Evolutionary conservation across 1,140 invertebrate species (phyloP).

Genomic region (Calephelis nemesis): DNA sequence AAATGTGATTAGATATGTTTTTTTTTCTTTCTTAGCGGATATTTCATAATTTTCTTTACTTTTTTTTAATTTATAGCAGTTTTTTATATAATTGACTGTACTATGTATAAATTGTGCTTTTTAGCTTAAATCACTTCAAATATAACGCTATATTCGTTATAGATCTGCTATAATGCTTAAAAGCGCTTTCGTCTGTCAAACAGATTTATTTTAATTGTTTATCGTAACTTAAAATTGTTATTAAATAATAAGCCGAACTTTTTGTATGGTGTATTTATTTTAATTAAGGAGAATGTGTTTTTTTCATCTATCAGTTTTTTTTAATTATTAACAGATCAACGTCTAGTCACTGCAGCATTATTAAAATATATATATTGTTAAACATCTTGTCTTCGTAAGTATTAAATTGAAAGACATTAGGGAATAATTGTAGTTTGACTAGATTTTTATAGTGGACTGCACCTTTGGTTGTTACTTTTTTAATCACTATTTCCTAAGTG

Average conservation of each 20-base stretch:
- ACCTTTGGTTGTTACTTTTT: conserved; percentile 9
- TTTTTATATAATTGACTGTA: background rate
- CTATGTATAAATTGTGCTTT: background rate
- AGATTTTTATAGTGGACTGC: conserved; percentile 13
- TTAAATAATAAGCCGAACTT: background rate
- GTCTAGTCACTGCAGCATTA: conserved; percentile 72
- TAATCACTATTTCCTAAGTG: no score
- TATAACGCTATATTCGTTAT: background rate
- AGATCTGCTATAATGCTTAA: conserved; percentile 19
- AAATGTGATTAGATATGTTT: no score
- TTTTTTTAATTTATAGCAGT: no score
- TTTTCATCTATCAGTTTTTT: background rate
- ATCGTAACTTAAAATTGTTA: background rate
- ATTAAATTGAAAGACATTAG: conserved; percentile 22
- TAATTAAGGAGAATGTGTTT: conserved; percentile 35
- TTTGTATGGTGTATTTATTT: conserved; percentile 23
- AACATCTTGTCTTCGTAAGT: conserved; percentile 12
- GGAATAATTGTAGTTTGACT: conserved; percentile 21
- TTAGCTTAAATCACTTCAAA: background rate
- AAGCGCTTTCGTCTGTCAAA: background rate
- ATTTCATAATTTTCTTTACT: no score
- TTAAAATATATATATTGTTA: conserved; percentile 6
- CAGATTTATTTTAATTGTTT: background rate
- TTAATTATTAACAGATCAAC: conserved; percentile 35
- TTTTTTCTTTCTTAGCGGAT: no score